Conservation (phyloP, 2,797 vertebrate genomes). For the Austrolebias charrua region DNA sequence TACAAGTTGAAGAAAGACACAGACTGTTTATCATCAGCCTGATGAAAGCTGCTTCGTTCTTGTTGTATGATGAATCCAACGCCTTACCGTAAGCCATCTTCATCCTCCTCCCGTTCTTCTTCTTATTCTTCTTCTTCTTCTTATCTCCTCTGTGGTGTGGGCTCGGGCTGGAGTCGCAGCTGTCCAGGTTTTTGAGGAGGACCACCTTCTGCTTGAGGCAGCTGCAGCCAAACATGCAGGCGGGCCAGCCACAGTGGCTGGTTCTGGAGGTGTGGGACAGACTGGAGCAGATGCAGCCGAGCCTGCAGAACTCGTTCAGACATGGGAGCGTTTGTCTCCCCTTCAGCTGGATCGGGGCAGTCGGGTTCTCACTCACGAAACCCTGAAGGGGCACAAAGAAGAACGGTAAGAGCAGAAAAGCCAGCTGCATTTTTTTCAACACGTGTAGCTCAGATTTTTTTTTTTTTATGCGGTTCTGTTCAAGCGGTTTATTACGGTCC, state of each 20-base stretch:
- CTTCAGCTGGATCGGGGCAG: slow-evolving; percentile 80
- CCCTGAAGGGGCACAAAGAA: slow-evolving; percentile 79
- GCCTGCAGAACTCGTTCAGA: slow-evolving; percentile 89
- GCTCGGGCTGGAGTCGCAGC: slow-evolving; percentile 75
- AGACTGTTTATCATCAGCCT: not conserved
- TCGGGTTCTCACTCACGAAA: slow-evolving; percentile 85
- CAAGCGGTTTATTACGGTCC: too few species aligned
- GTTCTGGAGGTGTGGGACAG: slow-evolving; percentile 78
- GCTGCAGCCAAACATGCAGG: slow-evolving; percentile 92
- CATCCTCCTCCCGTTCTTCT: slow-evolving; percentile 83
- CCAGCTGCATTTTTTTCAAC: too few species aligned
- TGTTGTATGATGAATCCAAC: not conserved
- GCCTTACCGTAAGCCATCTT: slow-evolving; percentile 88
- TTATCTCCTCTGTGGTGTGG: slow-evolving; percentile 62
- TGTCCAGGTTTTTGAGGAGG: slow-evolving; percentile 83
- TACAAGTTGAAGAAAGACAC: slow-evolving; percentile 52
- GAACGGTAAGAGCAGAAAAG: too few species aligned
- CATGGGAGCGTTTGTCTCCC: slow-evolving; percentile 83
- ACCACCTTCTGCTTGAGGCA: slow-evolving; percentile 92
- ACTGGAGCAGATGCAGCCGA: slow-evolving; percentile 92
- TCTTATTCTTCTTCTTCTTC: slow-evolving; percentile 78
- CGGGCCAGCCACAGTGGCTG: slow-evolving; percentile 86
- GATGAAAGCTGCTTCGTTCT: too few species aligned
- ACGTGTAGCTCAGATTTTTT: too few species aligned
- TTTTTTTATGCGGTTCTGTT: too few species aligned